Conservation (phyloP, 2,113 vertebrate genomes). For the Hyperopisus bebe region DNA sequence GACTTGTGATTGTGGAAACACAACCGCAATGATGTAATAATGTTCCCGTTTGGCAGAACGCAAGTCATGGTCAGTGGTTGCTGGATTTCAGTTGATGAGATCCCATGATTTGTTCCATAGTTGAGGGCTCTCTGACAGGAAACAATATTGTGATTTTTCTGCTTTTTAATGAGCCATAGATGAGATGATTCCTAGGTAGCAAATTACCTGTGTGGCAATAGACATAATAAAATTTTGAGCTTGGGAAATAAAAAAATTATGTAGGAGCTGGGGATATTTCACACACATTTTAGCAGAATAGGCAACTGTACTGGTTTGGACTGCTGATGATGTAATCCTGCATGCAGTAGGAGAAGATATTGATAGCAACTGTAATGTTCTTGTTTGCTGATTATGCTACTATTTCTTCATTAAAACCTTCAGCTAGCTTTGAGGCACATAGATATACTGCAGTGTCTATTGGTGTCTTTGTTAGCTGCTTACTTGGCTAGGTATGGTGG, state of each 20-base stretch:
- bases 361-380: background rate
- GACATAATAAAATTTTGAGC: background rate
- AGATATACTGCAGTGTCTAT: background rate
- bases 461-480: too few species aligned
- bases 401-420: background rate
- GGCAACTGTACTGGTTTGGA: background rate
- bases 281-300: background rate
- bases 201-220: background rate
- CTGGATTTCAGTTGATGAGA: background rate
- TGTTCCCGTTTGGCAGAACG: background rate
- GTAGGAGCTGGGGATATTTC: background rate
- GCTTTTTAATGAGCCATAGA: background rate
- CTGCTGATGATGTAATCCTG: background rate
- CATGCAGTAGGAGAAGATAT: background rate
- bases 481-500: background rate
- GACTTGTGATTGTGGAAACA: background rate
- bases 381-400: background rate
- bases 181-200: background rate
- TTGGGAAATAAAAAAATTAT: background rate
- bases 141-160: background rate
- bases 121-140: background rate
- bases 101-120: background rate
- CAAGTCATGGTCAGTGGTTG: background rate
- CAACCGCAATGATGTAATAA: background rate
- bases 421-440: background rate